Base-by-base conservation (phyloP, 1,140 invertebrate genomes). In the Oedothorax gibbosus region DNA sequence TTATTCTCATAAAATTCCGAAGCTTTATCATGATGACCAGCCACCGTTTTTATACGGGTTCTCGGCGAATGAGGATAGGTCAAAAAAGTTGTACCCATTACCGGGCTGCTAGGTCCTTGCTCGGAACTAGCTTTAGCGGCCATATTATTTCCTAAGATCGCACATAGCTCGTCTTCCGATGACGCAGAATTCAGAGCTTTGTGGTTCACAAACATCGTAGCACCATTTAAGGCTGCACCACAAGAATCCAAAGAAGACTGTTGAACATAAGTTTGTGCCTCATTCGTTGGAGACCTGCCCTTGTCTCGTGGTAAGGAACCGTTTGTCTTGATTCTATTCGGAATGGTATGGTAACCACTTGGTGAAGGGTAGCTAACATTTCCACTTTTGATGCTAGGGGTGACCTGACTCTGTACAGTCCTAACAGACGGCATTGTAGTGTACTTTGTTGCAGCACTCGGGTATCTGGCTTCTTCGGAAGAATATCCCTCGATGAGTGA, bases 281-380 rank as follows among this genome's bases (percentile, higher is more conserved):
- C 83, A 85, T n/a, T 77, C 0, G 66, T 57, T 15, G 83, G 83
- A 20, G 83, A 85, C 4, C 51, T 62, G 8, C 75, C 78, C 89
- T 89, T 79, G 89, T 96, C 95, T 21, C 95, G 91, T 2, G 96
- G 94, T 75, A 97, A 89, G 60, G 96, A 96, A 56, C 96, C 95
- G 90, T 97, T 94, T 12, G 96, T 96, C 90, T 96, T 95, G 85
- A 97, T 95, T 88, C 96, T 95, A 90, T 89, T 20, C 20, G 85
- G 80, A 56, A 85, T 66, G 78, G 83, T 85, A n/a, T 85, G 75
- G 20, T 85, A 85, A 9, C 83, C 83, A 77, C 73, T 78, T 15
- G 71, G 57, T 15, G 65, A 10, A n/a, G 50, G n/a, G 20, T 75
- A 84, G 14, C 62, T 68, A 62, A 12, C 10, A 49, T 49, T 71